Conservation (phyloP, 2,888 invertebrate genomes). For the Dolichomitus sp. region DNA sequence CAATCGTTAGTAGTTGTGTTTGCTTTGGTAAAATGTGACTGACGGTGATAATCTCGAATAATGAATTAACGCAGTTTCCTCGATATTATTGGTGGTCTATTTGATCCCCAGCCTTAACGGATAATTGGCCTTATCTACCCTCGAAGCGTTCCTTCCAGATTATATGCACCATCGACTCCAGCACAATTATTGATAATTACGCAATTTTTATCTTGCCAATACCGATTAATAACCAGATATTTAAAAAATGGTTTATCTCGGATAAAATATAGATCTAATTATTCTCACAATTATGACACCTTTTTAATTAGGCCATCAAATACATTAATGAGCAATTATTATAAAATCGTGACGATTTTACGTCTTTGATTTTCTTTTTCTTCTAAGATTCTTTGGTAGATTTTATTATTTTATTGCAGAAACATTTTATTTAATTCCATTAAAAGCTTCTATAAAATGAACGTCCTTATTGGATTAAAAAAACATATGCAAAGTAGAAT, state of each 20-base stretch:
- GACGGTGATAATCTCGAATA: conserved; percentile 3
- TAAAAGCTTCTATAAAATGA: background rate
- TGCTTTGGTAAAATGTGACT: background rate
- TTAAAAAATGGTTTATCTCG: conserved; percentile 46
- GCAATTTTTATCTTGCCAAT: conserved; percentile 65
- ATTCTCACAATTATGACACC: conserved; percentile 69
- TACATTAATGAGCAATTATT: conserved; percentile 67
- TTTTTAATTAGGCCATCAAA: conserved; percentile 72
- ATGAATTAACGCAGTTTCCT: background rate
- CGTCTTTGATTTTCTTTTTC: background rate
- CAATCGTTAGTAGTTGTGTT: background rate
- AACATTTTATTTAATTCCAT: background rate
- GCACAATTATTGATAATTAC: conserved; percentile 77
- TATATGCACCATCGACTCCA: conserved; percentile 68
- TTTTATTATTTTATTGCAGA: background rate
- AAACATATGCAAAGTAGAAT: no score
- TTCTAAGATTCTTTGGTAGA: background rate
- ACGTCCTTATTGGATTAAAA: no score
- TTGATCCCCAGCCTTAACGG: conserved; percentile 8
- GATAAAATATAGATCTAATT: conserved; percentile 69
- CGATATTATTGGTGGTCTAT: background rate
- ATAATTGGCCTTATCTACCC: conserved; percentile 72
- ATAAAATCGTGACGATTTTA: conserved; percentile 70
- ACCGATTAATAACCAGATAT: conserved; percentile 28
- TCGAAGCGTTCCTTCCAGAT: conserved; percentile 58